Percentiles rank a stretch among this genome's conserved stretches.
These are phyloP conservation scores for Pygoscelis antarcticus DNA, from an alignment of 2,113 vertebrate genomes.

Conservation along the genomic window DNA sequence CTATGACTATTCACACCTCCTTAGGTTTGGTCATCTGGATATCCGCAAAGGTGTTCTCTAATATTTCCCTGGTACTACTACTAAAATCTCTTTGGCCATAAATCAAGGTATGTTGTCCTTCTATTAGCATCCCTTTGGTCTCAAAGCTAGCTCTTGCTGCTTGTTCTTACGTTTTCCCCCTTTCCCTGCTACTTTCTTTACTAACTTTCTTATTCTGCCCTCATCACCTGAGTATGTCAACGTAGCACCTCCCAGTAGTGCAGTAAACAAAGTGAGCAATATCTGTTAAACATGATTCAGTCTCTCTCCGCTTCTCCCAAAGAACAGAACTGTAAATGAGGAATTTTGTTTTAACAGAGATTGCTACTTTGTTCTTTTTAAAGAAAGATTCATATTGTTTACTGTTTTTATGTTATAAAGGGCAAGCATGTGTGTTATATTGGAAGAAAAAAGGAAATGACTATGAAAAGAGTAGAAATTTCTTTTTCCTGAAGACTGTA, in stretches of 20 bases:
- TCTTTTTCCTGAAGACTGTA: not conserved
- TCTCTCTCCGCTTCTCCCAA: not conserved
- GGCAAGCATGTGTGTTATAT: not conserved
- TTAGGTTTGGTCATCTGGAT: not conserved
- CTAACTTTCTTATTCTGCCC: not conserved
- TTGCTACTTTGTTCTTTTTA: not conserved
- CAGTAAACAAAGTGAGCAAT: not conserved
- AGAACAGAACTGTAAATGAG: not conserved
- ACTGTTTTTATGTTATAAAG: not conserved
- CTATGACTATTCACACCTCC: not conserved
- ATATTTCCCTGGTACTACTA: not conserved
- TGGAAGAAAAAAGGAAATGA: not conserved
- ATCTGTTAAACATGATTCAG: not conserved
- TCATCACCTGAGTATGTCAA: not conserved
- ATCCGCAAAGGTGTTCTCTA: not conserved
- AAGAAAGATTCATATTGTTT: not conserved
- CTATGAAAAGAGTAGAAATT: not conserved
- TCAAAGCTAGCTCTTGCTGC: not conserved
- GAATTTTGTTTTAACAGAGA: not conserved
- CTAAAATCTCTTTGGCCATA: not conserved
- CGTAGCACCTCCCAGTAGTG: not conserved
- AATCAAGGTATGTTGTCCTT: not conserved
- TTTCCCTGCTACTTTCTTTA: not conserved
- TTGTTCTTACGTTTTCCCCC: not conserved
- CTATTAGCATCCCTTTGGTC: not conserved